Evolutionary conservation across 2,113 vertebrate genomes (phyloP), one percentile per base, ranked within the genome.

Genomic region (Lepidothrix coronata): DNA sequence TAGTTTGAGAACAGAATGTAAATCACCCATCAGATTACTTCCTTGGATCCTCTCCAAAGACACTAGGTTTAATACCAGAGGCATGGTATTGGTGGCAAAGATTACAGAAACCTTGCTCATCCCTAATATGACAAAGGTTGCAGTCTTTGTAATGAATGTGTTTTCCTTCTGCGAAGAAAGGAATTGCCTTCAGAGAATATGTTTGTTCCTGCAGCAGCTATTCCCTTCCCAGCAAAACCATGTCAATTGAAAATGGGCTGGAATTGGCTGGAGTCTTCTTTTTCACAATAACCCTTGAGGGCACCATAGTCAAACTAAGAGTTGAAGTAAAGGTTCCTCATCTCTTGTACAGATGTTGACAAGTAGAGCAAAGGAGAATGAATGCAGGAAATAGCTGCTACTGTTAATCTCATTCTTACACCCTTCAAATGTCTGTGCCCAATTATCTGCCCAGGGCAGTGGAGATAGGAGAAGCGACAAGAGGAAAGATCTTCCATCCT

Each of bases 301-400:
- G 46, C 25, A 71, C 41, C 25, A 12, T 16, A 27, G 66, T 58
- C 33, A 41, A 54, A 18, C 54, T 77, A 12, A 43, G 37, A 46
- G 39, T 6, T 59, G 48, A 51, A 79, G 33, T 62, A 11, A 46
- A 71, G 52, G 39, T 92, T 33, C 71, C 54, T 79, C 28, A 4
- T 80, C 51, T 83, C 62, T 48, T 59, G 20, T 52, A 33, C 6
- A 27, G 75, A 72, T 83, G 75, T 72, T 79, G 82, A 48, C 33
- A 58, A 88, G 61, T 68, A 75, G 62, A 91, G 79, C 89, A 86
- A 90, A 93, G 90, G 92, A 93, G 77, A 91, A 82, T 15, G 43
- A 44, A 63, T 68, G 52, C 81, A 82, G 81, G 95, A 93, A 89
- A 55, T 61, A 48, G 13, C 59, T 85, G 71, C 57, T 91, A 39